Evolutionary conservation across 92 coral and sea anemone species (phyloP).

Genomic region (Zoanthus sansibaricus): DNA sequence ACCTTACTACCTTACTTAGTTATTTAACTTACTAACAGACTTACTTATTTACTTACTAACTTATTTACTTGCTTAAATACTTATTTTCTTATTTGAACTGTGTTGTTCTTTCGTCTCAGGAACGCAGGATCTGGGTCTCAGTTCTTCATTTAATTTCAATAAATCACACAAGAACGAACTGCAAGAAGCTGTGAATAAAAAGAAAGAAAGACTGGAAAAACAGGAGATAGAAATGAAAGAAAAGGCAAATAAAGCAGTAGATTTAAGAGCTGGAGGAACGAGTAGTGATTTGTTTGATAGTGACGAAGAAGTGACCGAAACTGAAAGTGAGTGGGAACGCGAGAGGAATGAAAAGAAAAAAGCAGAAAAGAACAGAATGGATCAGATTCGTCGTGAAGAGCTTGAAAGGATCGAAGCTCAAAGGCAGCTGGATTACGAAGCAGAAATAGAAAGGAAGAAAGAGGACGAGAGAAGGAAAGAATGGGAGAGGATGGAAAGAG

Average conservation of each 20-base stretch:
- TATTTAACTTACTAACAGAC: no score
- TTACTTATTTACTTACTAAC: no score
- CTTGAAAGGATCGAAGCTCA: slow-evolving; percentile 46
- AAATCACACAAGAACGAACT: slow-evolving; percentile 50
- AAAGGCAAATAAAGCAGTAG: slow-evolving; percentile 27
- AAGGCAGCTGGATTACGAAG: slow-evolving; percentile 34
- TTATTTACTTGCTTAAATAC: no score
- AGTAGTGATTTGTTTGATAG: slow-evolving; percentile 64
- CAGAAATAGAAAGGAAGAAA: slow-evolving; percentile 44
- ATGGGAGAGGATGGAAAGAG: slow-evolving; percentile 53
- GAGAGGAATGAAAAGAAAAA: slow-evolving; percentile 68
- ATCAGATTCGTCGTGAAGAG: slow-evolving; percentile 45
- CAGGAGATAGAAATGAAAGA: slow-evolving; percentile 31
- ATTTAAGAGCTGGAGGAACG: slow-evolving; percentile 14
- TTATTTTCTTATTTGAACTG: no score
- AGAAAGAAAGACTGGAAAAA: slow-evolving; percentile 33
- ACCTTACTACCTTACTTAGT: no score
- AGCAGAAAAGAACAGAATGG: slow-evolving; percentile 37
- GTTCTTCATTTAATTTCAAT: slow-evolving; percentile 30
- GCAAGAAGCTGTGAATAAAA: slow-evolving; percentile 44
- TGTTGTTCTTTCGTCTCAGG: slow-evolving; percentile 1
- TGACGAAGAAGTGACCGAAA: slow-evolving; percentile 80
- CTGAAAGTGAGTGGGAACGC: slow-evolving; percentile 95
- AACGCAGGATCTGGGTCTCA: slow-evolving; percentile 37
- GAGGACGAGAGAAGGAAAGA: slow-evolving; percentile 50